Percentiles rank a stretch among this genome's conserved stretches.
These are phyloP conservation scores for Ceyx melanurus DNA, from an alignment of 2,113 vertebrate species.

Conservation along the genomic window DNA sequence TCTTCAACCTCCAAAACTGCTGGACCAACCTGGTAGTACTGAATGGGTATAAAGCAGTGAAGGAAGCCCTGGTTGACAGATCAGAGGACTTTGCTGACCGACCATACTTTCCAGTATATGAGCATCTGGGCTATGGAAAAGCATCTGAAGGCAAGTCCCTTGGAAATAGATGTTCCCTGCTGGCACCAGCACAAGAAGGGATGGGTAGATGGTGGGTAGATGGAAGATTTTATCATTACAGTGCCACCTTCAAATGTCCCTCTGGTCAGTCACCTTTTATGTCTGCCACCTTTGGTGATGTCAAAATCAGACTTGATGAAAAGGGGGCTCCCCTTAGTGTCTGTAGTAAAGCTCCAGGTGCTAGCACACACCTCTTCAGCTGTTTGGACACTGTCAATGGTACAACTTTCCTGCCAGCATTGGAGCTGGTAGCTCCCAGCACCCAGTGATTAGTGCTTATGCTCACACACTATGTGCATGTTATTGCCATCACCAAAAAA, in stretches of 20 bases:
- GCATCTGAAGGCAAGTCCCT: conserved; percentile 52
- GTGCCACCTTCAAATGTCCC: background rate
- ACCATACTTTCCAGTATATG: background rate
- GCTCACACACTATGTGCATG: background rate
- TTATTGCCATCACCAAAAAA: background rate
- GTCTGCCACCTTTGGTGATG: background rate
- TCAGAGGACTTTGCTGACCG: conserved; percentile 71
- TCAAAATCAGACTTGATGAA: background rate
- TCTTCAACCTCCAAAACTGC: conserved; percentile 70
- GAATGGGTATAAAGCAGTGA: conserved; percentile 56
- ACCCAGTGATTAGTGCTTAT: background rate
- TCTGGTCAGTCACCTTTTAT: background rate
- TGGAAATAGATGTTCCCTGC: background rate
- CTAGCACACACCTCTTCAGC: background rate
- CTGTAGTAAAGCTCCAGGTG: background rate
- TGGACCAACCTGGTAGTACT: conserved; percentile 64
- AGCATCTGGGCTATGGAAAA: background rate
- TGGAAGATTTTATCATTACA: background rate
- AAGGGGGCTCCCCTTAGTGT: background rate
- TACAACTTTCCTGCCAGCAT: background rate
- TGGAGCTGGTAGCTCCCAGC: background rate
- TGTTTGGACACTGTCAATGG: background rate
- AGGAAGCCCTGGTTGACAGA: conserved; percentile 65
- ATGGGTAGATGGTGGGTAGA: background rate
- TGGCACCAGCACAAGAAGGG: background rate